Evolutionary conservation across 1,140 invertebrate genomes (phyloP), one percentile per base, ranked within the genome.

Genomic region (Eurosta solidaginis): DNA sequence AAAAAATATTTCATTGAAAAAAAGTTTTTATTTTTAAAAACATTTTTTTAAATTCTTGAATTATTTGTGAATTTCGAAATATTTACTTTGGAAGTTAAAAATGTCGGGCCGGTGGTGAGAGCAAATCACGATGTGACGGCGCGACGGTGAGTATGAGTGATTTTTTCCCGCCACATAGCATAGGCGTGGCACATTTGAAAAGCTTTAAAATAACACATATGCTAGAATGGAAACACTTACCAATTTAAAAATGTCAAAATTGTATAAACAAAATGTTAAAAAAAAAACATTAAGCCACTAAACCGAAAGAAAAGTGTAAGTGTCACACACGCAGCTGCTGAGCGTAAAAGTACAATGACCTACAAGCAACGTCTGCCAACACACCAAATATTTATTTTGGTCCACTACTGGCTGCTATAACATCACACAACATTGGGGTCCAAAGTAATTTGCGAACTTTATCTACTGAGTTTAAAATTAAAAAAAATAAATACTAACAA

Each of bases 141-240:
- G n/a, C 59, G 12, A n/a, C 59, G 20, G 33, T 68, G 59, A 29
- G 59, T 68, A 68, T 68, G 59, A 68, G 59, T 68, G 40, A 68
- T 68, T 6, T 68, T 5, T 4, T 22, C 7, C 9, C 10, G 10
- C 40, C 59, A n/a, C n/a, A 40, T 40, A 2, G 6, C 36, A n/a
- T 10, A 2, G 9, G 33, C 7, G 33, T 12, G 5, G 59, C 33
- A 68, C 17, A 68, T 68, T 68, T 68, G 1, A 22, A 68, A 40
- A 20, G n/a, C 33, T 27, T 27, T 7, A 10, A 27, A 27, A 54
- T n/a, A n/a, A n/a, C n/a, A n/a, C n/a, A n/a, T n/a, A n/a, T n/a
- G n/a, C n/a, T n/a, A n/a, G n/a, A n/a, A n/a, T n/a, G n/a, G n/a
- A n/a, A n/a, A n/a, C n/a, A n/a, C n/a, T n/a, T n/a, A n/a, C n/a